Conservation (phyloP, 2,888 invertebrate species). For the Amphipyra tragopoginis region DNA sequence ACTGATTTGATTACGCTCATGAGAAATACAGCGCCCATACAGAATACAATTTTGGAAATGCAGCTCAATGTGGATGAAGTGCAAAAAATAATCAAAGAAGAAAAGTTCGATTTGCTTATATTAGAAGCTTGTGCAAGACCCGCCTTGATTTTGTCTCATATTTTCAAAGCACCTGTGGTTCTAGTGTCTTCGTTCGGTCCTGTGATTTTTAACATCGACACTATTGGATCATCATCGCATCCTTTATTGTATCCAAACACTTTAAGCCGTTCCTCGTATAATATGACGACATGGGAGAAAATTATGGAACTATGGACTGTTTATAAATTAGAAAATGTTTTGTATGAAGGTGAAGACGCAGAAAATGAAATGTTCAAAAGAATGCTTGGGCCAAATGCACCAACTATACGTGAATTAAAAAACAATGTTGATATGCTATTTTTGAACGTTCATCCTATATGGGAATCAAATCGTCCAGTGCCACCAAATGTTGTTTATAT, state of each 20-base stretch:
- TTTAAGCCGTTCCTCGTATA: slow-evolving; percentile 46
- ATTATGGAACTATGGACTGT: slow-evolving; percentile 48
- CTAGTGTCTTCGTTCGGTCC: slow-evolving; percentile 65
- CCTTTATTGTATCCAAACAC: slow-evolving; percentile 62
- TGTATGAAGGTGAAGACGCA: slow-evolving; percentile 25
- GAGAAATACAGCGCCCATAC: slow-evolving; percentile 9
- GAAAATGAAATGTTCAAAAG: slow-evolving; percentile 53
- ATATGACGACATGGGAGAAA: slow-evolving; percentile 67
- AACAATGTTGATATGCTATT: slow-evolving; percentile 75
- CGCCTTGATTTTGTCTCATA: slow-evolving; percentile 51
- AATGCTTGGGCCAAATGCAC: slow-evolving; percentile 63
- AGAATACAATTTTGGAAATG: slow-evolving; percentile 36
- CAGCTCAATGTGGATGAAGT: slow-evolving; percentile 55
- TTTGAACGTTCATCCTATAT: slow-evolving; percentile 76
- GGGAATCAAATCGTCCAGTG: slow-evolving; percentile 73
- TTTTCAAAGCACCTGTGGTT: slow-evolving; percentile 62
- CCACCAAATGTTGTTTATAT: slow-evolving; percentile 77
- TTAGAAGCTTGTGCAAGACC: slow-evolving; percentile 57
- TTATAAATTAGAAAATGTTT: slow-evolving; percentile 22
- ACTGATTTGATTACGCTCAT: slow-evolving; percentile 36
- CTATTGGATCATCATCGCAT: slow-evolving; percentile 58
- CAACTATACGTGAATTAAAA: slow-evolving; percentile 54
- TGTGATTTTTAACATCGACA: slow-evolving; percentile 40
- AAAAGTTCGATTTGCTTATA: slow-evolving; percentile 65
- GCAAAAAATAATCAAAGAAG: slow-evolving; percentile 56